Base-by-base conservation (phyloP, 2,888 invertebrate species). In the Diarsia mendica region DNA sequence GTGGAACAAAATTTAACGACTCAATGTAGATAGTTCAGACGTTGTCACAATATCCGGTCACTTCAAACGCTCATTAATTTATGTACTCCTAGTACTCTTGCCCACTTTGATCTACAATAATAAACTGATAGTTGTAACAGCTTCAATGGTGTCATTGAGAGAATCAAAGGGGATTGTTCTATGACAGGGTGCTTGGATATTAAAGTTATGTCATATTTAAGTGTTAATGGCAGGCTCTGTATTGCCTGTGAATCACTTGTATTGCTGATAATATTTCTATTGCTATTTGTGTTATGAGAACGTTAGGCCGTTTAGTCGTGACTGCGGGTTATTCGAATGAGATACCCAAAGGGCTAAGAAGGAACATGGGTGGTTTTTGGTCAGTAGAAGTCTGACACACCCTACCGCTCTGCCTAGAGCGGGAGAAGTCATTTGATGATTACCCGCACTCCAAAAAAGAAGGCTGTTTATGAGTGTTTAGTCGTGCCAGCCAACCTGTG, bases 11-110 rank as follows among this genome's bases (percentile, higher is more conserved):
- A 51, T 74, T 79, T 84, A 23, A 84, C 66, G 85, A 76, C 60
- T 55, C 60, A 61, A 61, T 85, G 61, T 67, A 48, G 61, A 53
- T 82, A 69, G 63, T 83, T 73, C 80, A 69, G 49, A 69, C 28
- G 75, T 65, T 86, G 84, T 84, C 84, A 80, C 86, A 77, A 86
- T 86, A 86, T 86, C 88, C 88, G 80, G 86, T 80, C 68, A 86
- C 88, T 82, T 86, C 86, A 86, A 86, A 87, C 67, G 75, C 53
- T 66, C 49, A 58, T 81, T 72, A 74, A 67, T 75, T 72, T 72
- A 81, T 53, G 53, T 67, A 67, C 15, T 48, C 60, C 33, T 39
- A 68, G 65, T 77, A 73, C 72, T 68, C 61, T n/a, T 33, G 15
- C 70, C 20, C 49, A 67, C 85, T 86, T 87, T 86, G 85, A 87